Percentiles rank a stretch among this genome's conserved stretches.
Conservation (phyloP, 2,797 vertebrate species). For the Chromobotia macracanthus region DNA sequence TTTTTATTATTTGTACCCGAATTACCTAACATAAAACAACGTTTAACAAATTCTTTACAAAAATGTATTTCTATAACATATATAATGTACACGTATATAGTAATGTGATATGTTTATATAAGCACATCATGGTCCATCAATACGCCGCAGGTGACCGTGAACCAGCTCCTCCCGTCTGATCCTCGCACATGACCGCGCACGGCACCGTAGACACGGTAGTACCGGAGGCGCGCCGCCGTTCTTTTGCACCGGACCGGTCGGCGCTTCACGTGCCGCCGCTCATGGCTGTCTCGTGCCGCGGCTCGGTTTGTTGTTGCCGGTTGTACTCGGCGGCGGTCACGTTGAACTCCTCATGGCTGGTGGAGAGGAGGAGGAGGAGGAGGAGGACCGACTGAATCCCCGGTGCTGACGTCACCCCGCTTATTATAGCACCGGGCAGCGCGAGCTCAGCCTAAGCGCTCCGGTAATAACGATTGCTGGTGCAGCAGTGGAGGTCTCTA, state of each 20-base stretch:
- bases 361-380: constrained; percentile 29
- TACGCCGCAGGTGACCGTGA: constrained; percentile 14
- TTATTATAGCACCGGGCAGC: constrained; percentile 54
- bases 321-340: constrained; percentile 68
- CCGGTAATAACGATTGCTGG: constrained; percentile 54
- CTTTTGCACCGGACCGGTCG: constrained; percentile 53
- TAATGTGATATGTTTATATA: too few species aligned
- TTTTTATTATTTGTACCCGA: too few species aligned
- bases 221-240: constrained; percentile 27
- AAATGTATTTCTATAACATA: too few species aligned
- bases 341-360: constrained; percentile 80
- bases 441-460: constrained; percentile 55
- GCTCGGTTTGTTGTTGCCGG: constrained; percentile 41
- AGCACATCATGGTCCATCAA: too few species aligned
- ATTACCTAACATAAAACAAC: too few species aligned
- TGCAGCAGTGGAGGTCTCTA: background rate
- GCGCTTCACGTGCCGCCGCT: constrained; percentile 71
- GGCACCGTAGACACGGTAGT: constrained; percentile 35
- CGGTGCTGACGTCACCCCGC: constrained; percentile 66
- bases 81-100: too few species aligned
- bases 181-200: constrained; percentile 14
- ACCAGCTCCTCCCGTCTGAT: constrained; percentile 12
- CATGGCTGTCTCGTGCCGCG: constrained; percentile 45
- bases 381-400: constrained; percentile 55
- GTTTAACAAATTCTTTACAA: too few species aligned